Evolutionary conservation across 1,140 invertebrate species (phyloP), one percentile per base, ranked within the genome.

Genomic region (Phymastichus coffea): DNA sequence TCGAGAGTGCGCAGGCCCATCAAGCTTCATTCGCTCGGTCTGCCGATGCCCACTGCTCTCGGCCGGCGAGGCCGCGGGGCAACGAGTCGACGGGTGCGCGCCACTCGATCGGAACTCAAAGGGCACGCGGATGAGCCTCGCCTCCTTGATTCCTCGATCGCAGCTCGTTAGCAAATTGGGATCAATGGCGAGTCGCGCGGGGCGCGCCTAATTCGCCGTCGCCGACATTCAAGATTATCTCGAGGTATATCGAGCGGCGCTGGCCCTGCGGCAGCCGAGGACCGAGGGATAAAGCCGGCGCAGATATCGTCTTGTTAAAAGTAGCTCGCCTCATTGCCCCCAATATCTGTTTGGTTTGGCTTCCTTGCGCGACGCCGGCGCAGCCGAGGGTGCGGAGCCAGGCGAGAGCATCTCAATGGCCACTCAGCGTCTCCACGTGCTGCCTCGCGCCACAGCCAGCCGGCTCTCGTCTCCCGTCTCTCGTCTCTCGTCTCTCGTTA

Each of bases 331-430:
- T 70, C 70, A 69, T 72, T 72, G 69, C 66, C 64, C 71, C 70
- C 73, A 66, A 75, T 74, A 76, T 77, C 73, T 69, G 64, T 30
- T 51, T 33, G 28, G 37, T 44, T 51, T 57, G 35, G 57, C 57
- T 53, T 59, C 41, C 22, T 25, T 28, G 9, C 49, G 4, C 35
- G 19, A 3, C 33, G 1, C 48, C 3, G 19, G 28, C 19, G 17
- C 17, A n/a, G 14, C n/a, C 44, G 38, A 44, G 14, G 28, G 26
- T 23, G 56, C 26, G n/a, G 30, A 23, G 26, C 47, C 30, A 35
- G 25, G n/a, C 67, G 65, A 61, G 57, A 66, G 67, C 62, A 73
- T 72, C 66, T 72, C 71, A 73, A 73, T 73, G 69, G 70, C 69
- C 70, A 71, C 70, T 72, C 67, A 64, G 65, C 47, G 41, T 66